Conservation (phyloP, 1,140 invertebrate genomes). For the Ptiloglossa arizonensis region DNA sequence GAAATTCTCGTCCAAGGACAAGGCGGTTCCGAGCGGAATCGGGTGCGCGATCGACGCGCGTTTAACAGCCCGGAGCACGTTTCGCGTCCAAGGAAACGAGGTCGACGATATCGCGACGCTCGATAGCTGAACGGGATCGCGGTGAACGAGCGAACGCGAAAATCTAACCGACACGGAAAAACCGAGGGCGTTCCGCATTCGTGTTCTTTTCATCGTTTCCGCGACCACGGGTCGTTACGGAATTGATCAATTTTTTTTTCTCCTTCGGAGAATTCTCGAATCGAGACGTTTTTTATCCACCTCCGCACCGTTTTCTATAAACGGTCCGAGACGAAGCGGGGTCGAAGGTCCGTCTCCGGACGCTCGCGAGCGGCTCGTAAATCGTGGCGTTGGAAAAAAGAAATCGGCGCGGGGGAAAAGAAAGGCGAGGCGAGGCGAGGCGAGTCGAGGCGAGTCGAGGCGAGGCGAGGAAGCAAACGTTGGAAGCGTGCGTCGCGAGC, state of each 20-base stretch:
- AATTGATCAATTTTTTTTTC: too few species aligned
- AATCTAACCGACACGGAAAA: constrained; percentile 25
- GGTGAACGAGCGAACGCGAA: neutral
- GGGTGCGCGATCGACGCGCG: constrained; percentile 10
- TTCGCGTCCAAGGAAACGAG: constrained; percentile 28
- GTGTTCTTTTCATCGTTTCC: too few species aligned
- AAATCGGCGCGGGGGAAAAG: constrained; percentile 4
- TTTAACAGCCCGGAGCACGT: constrained; percentile 33
- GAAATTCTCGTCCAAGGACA: constrained; percentile 60
- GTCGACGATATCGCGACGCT: constrained; percentile 24
- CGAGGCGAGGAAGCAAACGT: neutral
- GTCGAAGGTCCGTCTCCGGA: constrained; percentile 27
- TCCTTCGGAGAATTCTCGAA: neutral
- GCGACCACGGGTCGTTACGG: too few species aligned
- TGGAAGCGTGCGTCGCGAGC: constrained; percentile 12
- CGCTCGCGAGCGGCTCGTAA: constrained; percentile 31
- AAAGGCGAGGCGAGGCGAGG: too few species aligned
- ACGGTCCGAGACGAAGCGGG: constrained; percentile 11
- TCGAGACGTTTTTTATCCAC: neutral
- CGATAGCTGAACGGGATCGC: constrained; percentile 43
- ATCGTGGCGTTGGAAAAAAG: constrained; percentile 33
- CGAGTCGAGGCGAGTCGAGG: too few species aligned
- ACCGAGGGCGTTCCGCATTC: too few species aligned
- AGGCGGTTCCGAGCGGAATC: constrained; percentile 45
- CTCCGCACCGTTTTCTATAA: neutral